Evolutionary conservation across 23 tunicate genomes (phyloP).

Genomic region (Trididemnum miniatum): DNA sequence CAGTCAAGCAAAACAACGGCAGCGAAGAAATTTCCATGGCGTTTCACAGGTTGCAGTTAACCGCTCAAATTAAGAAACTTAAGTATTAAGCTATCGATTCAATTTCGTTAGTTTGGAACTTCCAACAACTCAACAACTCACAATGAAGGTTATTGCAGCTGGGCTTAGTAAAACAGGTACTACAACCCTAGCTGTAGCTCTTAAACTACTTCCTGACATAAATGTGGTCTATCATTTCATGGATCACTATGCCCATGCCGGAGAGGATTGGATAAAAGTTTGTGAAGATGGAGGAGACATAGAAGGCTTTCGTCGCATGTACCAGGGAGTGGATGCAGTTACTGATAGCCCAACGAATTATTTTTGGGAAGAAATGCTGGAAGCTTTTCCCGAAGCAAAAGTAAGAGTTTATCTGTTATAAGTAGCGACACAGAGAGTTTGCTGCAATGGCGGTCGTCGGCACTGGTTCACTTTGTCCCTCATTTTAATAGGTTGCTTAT

Average conservation of each 20-base stretch:
- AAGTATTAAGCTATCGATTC: too few relatives aligned
- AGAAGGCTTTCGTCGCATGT: background rate
- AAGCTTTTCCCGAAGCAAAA: slow-evolving; percentile 18
- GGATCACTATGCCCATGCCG: background rate
- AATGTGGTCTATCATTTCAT: slow-evolving; percentile 4
- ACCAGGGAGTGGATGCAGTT: slow-evolving; percentile 16
- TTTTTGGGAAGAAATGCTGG: slow-evolving; percentile 21
- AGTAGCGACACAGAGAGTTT: too few relatives aligned
- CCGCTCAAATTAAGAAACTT: too few relatives aligned
- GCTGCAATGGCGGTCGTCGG: too few relatives aligned
- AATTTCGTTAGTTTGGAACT: too few relatives aligned
- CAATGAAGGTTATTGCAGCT: slow-evolving; percentile 20
- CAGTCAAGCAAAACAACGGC: too few relatives aligned
- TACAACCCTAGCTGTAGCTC: background rate
- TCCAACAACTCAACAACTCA: too few relatives aligned
- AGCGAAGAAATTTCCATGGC: too few relatives aligned
- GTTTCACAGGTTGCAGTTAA: too few relatives aligned
- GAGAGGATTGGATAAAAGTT: slow-evolving; percentile 10
- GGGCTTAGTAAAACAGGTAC: slow-evolving; percentile 16
- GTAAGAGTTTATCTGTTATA: background rate
- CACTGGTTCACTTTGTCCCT: too few relatives aligned
- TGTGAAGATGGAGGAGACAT: background rate
- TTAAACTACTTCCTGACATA: background rate
- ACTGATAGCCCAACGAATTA: background rate
- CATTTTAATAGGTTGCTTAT: too few relatives aligned